Evolutionary conservation across 2,113 vertebrate genomes (phyloP).

Genomic region (Bos taurus): ARS-UCD2.0 NC_037333.1:112616501-112617000

Average conservation of each 20-base stretch:
- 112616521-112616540: constrained; percentile 34
- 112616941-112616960: neutral
- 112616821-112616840: neutral
- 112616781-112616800: neutral
- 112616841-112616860: neutral
- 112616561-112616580: constrained; percentile 42
- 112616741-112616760: neutral
- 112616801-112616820: neutral
- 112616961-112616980: neutral
- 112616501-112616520: constrained; percentile 49
- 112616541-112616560: constrained; percentile 19
- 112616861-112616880: neutral
- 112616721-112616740: neutral
- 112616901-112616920: neutral
- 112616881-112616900: neutral
- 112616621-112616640: constrained; percentile 46
- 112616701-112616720: neutral
- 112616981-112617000: neutral
- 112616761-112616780: neutral
- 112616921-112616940: neutral
- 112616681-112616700: neutral
- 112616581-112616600: neutral
- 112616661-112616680: neutral
- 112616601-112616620: constrained; percentile 27
- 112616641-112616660: neutral